Percentiles rank a stretch among this genome's conserved stretches.
phyloP scores from a whole-genome alignment of 2,797 vertebrate genomes.

The Diglossa cyanea region DNA sequence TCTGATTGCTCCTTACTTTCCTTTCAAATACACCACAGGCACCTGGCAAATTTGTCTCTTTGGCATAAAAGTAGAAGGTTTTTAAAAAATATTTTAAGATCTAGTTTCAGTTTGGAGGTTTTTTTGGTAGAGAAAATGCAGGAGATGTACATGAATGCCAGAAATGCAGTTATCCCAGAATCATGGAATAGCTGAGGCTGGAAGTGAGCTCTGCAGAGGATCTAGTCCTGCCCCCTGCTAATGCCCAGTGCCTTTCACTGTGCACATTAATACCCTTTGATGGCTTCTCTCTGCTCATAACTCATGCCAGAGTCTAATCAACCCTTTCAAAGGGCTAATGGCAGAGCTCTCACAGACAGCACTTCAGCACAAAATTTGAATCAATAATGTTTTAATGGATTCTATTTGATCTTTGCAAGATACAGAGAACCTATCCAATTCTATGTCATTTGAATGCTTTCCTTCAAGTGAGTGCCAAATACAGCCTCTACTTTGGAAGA shows the following conservation, averaged over 20 bases:
- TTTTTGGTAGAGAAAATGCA: neutral
- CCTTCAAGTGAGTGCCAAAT: neutral
- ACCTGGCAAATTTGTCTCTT: neutral
- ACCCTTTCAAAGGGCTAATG: neutral
- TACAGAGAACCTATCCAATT: neutral
- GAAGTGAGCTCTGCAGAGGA: neutral
- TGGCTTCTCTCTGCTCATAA: neutral
- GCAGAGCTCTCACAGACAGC: neutral
- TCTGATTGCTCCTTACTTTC: neutral
- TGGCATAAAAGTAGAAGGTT: neutral
- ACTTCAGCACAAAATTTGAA: neutral
- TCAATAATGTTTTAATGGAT: slow-evolving; percentile 3
- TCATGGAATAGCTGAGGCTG: neutral
- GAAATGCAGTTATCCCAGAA: neutral
- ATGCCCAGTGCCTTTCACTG: neutral
- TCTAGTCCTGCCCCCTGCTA: neutral
- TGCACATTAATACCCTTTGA: neutral
- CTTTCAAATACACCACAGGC: neutral
- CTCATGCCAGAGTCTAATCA: neutral
- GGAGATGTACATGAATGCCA: neutral
- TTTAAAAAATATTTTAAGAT: neutral
- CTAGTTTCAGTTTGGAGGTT: neutral
- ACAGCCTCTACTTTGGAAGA: neutral
- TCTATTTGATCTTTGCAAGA: slow-evolving; percentile 16
- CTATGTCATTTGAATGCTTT: neutral